These are phyloP conservation scores for Pristionchus japonicus DNA, from an alignment of 2,888 invertebrate genomes.

Conservation along the genomic window DNA sequence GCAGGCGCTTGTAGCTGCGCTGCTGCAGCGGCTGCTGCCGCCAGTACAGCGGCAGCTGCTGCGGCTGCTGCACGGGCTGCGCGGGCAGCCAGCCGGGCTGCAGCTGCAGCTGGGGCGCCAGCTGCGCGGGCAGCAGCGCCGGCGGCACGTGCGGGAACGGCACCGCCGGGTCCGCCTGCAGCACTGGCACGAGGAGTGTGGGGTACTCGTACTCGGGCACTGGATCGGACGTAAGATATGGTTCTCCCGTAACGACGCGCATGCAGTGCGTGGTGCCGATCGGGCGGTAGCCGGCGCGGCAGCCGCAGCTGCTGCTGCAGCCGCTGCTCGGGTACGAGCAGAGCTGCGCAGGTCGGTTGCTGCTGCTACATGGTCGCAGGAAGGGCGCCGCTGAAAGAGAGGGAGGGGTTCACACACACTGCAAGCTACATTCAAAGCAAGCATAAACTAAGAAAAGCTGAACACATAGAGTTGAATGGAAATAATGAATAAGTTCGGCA, in stretches of 20 bases:
- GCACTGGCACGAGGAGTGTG: background rate
- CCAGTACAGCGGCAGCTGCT: background rate
- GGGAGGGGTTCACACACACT: background rate
- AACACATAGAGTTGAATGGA: background rate
- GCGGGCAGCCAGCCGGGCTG: constrained; percentile 9
- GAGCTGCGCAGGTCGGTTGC: background rate
- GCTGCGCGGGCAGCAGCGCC: background rate
- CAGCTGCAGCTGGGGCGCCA: background rate
- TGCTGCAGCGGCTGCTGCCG: background rate
- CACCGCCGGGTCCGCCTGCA: background rate
- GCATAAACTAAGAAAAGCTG: background rate
- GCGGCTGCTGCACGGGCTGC: background rate
- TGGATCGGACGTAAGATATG: background rate
- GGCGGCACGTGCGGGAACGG: constrained; percentile 40
- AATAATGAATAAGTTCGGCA: background rate
- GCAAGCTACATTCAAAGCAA: background rate
- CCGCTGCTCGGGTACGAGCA: background rate
- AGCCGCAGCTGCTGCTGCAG: background rate
- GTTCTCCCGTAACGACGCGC: constrained; percentile 24
- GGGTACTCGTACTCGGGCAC: background rate
- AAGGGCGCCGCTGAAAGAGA: background rate
- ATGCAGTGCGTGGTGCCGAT: constrained; percentile 41
- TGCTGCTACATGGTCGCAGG: background rate
- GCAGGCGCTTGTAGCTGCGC: background rate
- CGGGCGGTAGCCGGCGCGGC: constrained; percentile 33